Conservation (phyloP, 2,888 invertebrate species). For the Branchipolynoe longqiensis region DNA sequence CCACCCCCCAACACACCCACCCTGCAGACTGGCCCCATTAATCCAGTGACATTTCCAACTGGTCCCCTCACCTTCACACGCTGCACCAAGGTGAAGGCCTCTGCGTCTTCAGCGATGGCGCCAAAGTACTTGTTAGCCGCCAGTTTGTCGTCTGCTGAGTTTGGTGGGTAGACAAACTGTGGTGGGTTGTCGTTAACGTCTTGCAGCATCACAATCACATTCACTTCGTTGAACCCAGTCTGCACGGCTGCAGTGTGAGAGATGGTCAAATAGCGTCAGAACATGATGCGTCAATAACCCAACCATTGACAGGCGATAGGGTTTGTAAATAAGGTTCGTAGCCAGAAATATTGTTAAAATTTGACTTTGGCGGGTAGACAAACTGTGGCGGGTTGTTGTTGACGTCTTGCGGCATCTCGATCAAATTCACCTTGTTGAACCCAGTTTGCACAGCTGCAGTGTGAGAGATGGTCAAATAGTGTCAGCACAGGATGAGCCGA, state of each 20-base stretch:
- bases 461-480: too few species aligned
- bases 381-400: slow-evolving; percentile 95
- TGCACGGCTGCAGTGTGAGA: neutral
- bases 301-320: too few species aligned
- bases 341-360: too few species aligned
- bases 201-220: slow-evolving; percentile 90
- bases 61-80: slow-evolving; percentile 88
- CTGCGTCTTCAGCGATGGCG: slow-evolving; percentile 88
- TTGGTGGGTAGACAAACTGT: slow-evolving; percentile 88
- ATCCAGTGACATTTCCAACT: too few species aligned
- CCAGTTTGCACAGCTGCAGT: slow-evolving; percentile 82
- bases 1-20: too few species aligned
- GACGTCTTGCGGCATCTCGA: slow-evolving; percentile 91
- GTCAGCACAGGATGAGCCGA: too few species aligned
- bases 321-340: too few species aligned
- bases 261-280: neutral
- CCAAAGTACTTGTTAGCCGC: slow-evolving; percentile 86
- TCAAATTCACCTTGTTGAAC: slow-evolving; percentile 85
- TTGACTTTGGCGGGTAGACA: slow-evolving; percentile 86
- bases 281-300: neutral
- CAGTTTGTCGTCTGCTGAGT: slow-evolving; percentile 71
- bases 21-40: too few species aligned
- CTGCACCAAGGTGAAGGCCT: slow-evolving; percentile 88
- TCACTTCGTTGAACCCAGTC: slow-evolving; percentile 84
- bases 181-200: slow-evolving; percentile 96